Base-by-base conservation (phyloP, 1,140 invertebrate genomes). In the Neodiprion lecontei region DNA sequence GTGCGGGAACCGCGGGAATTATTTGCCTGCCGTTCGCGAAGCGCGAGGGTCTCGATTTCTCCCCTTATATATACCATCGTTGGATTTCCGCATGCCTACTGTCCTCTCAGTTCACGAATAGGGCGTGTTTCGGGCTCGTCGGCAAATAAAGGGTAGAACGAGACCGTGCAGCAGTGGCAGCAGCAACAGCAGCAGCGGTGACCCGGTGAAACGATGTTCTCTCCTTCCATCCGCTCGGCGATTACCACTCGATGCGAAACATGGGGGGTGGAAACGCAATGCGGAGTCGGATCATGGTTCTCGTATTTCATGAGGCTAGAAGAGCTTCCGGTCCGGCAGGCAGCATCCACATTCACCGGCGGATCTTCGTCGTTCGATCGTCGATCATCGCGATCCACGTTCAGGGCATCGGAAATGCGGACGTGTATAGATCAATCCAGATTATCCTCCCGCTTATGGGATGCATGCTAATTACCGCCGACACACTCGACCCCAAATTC, bases 381-480 rank as follows among this genome's bases (percentile, higher is more conserved):
- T 61, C n/a, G 53, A 61, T 61, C 53, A 61, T 61, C n/a, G 9
- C 61, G 65, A 68, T 71, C 69, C 72, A 79, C 80, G 78, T 79
- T 76, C 79, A 72, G 72, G 28, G 69, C 81, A 82, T 74, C 77
- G 80, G 79, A 79, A 82, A 81, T 77, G 77, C 74, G 78, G 80
- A 78, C 76, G 75, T 70, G 75, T 79, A 79, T 82, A 82, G 81
- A 82, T 83, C 81, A 80, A 79, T 74, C 70, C 75, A 81, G 81
- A 82, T 82, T 82, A 82, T 77, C 76, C 48, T 74, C 75, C 73
- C 75, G 79, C 76, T 67, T 75, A 73, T 74, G 79, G 76, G 81
- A 82, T 79, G 80, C 80, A 82, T 81, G 81, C 81, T 83, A 83
- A 83, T 82, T 83, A 79, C 79, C 70, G 70, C 73, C 75, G 76